Conservation (phyloP, 2,888 invertebrate genomes). For the Eulithis testata region DNA sequence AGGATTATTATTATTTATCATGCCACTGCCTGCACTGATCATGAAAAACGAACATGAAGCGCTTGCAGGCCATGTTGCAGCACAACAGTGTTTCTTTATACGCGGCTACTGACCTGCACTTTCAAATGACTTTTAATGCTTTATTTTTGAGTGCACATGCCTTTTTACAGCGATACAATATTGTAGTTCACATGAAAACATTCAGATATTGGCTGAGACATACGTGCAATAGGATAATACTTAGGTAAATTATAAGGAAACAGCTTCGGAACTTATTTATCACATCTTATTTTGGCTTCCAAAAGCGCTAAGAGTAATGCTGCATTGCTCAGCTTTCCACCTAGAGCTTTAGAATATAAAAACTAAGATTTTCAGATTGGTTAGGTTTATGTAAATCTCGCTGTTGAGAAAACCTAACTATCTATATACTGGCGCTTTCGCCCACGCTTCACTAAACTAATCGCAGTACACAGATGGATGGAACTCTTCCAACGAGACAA, state of each 20-base stretch:
- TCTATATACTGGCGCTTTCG: neutral
- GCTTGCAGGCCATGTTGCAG: conserved; percentile 19
- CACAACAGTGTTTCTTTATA: conserved; percentile 59
- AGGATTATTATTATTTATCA: no score
- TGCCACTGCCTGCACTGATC: neutral
- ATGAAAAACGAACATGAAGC: conserved; percentile 12
- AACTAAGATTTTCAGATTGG: no score
- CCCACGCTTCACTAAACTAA: conserved; percentile 25
- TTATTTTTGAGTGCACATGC: conserved; percentile 56
- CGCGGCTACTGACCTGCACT: conserved; percentile 65
- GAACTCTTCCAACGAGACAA: conserved; percentile 25
- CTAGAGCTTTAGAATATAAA: no score
- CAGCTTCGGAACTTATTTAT: no score
- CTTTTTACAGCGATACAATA: conserved; percentile 1
- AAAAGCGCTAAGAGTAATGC: no score
- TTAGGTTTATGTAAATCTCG: no score
- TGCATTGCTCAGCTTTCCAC: no score
- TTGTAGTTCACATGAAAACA: neutral
- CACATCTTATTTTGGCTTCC: no score
- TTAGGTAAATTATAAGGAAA: no score
- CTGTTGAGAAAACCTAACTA: neutral
- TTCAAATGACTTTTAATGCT: conserved; percentile 42
- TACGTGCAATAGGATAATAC: no score
- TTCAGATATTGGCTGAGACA: no score
- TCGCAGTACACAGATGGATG: conserved; percentile 11